These are phyloP conservation scores for Intellagama lesueurii DNA, from an alignment of 2,797 vertebrate species.

Conservation along the genomic window DNA sequence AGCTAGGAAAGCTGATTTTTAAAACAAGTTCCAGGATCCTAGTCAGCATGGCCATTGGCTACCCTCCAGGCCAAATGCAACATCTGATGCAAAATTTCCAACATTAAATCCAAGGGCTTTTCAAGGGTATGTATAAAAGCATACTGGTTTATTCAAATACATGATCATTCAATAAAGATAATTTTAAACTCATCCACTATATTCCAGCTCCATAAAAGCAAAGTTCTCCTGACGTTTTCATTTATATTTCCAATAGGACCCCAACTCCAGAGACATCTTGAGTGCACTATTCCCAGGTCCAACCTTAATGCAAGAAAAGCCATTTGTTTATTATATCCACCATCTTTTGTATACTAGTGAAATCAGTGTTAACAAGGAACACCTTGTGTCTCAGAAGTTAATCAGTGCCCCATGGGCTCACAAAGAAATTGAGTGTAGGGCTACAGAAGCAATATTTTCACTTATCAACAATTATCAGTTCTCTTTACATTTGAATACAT, in stretches of 20 bases:
- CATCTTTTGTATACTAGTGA: neutral
- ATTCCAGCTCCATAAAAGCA: neutral
- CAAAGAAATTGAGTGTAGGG: neutral
- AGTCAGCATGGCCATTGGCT: too few relatives aligned
- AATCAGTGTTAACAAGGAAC: neutral
- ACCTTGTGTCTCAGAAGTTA: neutral
- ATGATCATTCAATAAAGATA: neutral
- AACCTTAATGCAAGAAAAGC: conserved; percentile 52
- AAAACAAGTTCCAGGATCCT: too few relatives aligned
- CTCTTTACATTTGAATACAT: neutral
- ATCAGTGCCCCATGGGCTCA: neutral
- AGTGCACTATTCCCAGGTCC: conserved; percentile 47
- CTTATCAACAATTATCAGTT: neutral
- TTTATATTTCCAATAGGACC: neutral
- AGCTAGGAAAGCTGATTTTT: too few relatives aligned
- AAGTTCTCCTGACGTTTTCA: neutral
- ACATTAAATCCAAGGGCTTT: neutral
- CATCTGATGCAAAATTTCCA: neutral
- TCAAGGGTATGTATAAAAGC: conserved; percentile 3
- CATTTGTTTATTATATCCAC: conserved; percentile 43
- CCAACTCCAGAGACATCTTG: neutral
- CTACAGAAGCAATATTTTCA: neutral
- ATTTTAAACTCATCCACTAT: neutral
- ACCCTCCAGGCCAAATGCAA: neutral
- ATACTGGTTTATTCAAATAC: conserved; percentile 20